Base-by-base conservation (phyloP, 1,140 invertebrate genomes). In the Apis laboriosa region DNA sequence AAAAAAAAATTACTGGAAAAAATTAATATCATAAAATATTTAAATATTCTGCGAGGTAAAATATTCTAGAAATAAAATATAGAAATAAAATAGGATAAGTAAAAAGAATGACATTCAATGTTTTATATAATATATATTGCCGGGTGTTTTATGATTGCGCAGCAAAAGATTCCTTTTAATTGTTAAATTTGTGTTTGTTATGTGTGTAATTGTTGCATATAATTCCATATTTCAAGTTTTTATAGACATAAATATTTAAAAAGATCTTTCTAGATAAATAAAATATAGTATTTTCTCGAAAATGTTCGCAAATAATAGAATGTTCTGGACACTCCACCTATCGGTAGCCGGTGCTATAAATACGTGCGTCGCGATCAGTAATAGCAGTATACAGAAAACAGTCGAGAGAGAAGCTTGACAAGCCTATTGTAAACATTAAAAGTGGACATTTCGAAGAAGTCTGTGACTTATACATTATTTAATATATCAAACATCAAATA, bases 331-430 rank as follows among this genome's bases (percentile, higher is more conserved):
- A 8, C 17, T 9, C 4, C 17, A 49, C 21, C 53, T 12, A 43
- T 8, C 17, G 51, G 24, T 75, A 24, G 28, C 53, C 28, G 19
- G n/a, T 13, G n/a, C 68, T 87, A 88, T 88, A 88, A 87, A 88
- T 78, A 66, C 19, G 43, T 9, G 83, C 15, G 72, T 15, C 8
- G 24, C 74, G 43, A 11, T 5, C 0, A 56, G 13, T 13, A 21
- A 74, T 60, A 61, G 79, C 82, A 88, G 83, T 87, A 1, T 19
- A 77, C 24, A 49, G 9, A 56, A 60, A 70, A 34, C 76, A 1
- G 49, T 63, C 56, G 19, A 43, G 9, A 21, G 43, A 1, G 17
- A 60, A 77, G 4, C 7, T 56, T 56, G 24, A 13, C 7, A 55
- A 9, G 51, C 51, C 1, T 53, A 13, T 2, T 17, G 0, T 2